Evolutionary conservation across 2,113 vertebrate genomes (phyloP), one percentile per base, ranked within the genome.

Genomic region (Pelecanus crispus): DNA sequence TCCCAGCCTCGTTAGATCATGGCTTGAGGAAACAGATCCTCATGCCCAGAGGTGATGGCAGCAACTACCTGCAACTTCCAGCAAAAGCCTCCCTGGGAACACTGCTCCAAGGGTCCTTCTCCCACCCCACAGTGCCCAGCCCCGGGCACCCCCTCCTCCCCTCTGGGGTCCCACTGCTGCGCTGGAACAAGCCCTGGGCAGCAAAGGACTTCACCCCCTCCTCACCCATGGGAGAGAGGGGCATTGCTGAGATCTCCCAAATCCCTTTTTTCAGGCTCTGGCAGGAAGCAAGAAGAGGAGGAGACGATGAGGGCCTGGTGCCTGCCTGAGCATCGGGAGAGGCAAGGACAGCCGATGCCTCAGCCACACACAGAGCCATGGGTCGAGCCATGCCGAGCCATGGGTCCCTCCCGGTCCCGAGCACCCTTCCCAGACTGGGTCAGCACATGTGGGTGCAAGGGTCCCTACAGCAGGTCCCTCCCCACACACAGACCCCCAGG

Each of bases 351-450:
- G 55, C 10, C 13, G 1, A 21, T 10, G 72, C 14, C 59, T 52
- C 73, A 47, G 49, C 53, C 45, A 0, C 55, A 3, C 38, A 2
- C 1, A 3, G 50, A 26, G 59, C 67, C 38, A 6, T 4, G 18
- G 66, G n/a, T n/a, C n/a, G n/a, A n/a, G n/a, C n/a, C n/a, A n/a
- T n/a, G n/a, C n/a, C n/a, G n/a, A n/a, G n/a, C n/a, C n/a, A n/a
- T n/a, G n/a, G 58, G 14, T 42, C 31, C 63, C 21, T 49, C 31
- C 56, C 78, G 7, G 22, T 16, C 17, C 50, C 0, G 3, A 81
- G 31, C 73, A 53, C 24, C 36, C 17, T 28, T 24, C 81, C 62
- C 3, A 1, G 31, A 9, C 18, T 6, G 7, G 72, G 17, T 56
- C 28, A 77, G 34, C 34, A 5, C 50, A 14, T 45, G 17, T 0